Evolutionary conservation across 2,797 vertebrate genomes (phyloP), one percentile per base, ranked within the genome.

Genomic region (Thunnus albacares): DNA sequence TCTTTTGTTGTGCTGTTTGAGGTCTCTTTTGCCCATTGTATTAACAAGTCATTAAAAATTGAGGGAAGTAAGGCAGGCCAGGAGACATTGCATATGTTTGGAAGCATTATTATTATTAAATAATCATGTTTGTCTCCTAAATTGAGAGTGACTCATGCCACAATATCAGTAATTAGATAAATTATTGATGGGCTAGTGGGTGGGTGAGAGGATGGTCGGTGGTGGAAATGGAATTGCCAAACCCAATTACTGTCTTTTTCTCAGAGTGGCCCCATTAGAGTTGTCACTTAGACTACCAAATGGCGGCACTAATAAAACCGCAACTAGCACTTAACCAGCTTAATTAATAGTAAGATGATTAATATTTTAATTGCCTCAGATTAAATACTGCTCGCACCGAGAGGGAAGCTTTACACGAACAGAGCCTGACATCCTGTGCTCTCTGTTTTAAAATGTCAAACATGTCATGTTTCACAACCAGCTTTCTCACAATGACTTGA

Each of bases 161-260:
- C 95, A 95, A 96, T 95, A 95, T 95, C 93, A 93, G 97, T 96
- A 96, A 97, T 97, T 97, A 97, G 96, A 97, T 97, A 93, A 97
- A 97, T 97, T 97, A 97, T 97, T 96, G 96, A 97, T 97, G 96
- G 92, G 83, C 81, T 90, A 92, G 86, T 75, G 93, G 93, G 92
- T 90, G 94, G 95, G 94, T 92, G 94, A 94, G 45, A 91, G 90
- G 87, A 88, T 90, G 92, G 94, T 94, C 92, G 94, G 91, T 88
- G 86, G 90, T 95, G 90, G 96, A 97, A 97, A 96, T 97, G 96
- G 96, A 96, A 97, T 97, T 97, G 97, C 96, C 97, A 97, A 95
- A 92, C 94, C 92, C 92, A 96, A 97, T 98, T 97, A 98, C 87
- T 86, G 87, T 97, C 94, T 93, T 92, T 92, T 92, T 91, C 81